Conservation (phyloP, 37 sponge, comb jelly and placozoan species). For the Beroe ovata region DNA sequence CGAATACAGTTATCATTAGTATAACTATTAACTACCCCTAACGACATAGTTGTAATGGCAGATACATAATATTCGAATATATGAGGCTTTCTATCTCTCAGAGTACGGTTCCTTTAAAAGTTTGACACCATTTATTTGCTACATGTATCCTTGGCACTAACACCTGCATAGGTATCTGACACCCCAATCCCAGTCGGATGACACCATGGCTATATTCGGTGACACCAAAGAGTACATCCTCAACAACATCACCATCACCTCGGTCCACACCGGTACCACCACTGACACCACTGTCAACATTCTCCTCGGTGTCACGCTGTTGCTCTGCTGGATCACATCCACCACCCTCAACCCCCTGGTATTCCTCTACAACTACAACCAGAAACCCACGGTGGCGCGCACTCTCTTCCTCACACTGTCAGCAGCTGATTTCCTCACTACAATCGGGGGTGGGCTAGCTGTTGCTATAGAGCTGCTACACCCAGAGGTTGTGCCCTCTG, state of each 20-base stretch:
- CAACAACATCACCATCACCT: neutral
- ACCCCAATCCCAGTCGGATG: too few relatives aligned
- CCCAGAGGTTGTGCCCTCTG: neutral
- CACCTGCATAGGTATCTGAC: too few relatives aligned
- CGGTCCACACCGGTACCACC: neutral
- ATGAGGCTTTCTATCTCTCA: too few relatives aligned
- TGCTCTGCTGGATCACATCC: neutral
- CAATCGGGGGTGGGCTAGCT: neutral
- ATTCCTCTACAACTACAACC: slow-evolving; percentile 42
- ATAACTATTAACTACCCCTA: too few relatives aligned
- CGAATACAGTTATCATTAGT: too few relatives aligned
- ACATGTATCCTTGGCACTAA: too few relatives aligned
- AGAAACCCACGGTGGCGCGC: slow-evolving; percentile 2
- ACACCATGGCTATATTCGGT: neutral
- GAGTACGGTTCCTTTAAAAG: too few relatives aligned
- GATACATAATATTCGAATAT: too few relatives aligned
- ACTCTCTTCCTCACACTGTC: slow-evolving; percentile 34
- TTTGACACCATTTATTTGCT: too few relatives aligned
- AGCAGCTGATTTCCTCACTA: slow-evolving; percentile 25
- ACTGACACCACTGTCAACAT: neutral
- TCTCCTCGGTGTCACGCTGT: neutral
- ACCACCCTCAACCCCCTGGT: slow-evolving; percentile 42
- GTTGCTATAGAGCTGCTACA: neutral
- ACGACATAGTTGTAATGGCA: too few relatives aligned
- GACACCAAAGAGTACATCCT: neutral